phyloP scores from a whole-genome alignment of 2,797 vertebrate species.

The Sebastes steindachneri region DNA sequence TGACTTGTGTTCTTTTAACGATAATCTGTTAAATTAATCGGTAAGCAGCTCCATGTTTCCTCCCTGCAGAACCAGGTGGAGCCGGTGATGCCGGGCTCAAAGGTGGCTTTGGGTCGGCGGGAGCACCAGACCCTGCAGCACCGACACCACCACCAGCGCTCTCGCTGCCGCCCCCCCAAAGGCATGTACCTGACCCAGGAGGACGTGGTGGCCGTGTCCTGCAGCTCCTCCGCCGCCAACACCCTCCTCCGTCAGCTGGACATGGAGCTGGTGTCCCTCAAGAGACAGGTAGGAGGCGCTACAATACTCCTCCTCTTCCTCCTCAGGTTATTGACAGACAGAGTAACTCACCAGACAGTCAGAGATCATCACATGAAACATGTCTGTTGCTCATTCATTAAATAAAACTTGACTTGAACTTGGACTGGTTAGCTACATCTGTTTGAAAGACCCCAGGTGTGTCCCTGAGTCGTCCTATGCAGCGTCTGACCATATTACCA shows the following conservation, averaged over 20 bases:
- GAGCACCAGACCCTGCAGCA: conserved; percentile 96
- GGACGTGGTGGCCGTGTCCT: conserved; percentile 96
- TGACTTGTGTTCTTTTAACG: not conserved
- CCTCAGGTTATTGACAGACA: too few relatives aligned
- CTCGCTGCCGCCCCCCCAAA: conserved; percentile 96
- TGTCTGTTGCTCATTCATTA: not conserved
- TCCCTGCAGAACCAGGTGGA: conserved; percentile 80
- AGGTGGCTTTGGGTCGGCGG: conserved; percentile 91
- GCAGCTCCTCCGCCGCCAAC: conserved; percentile 93
- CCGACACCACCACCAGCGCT: conserved; percentile 92
- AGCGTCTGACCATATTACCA: not conserved
- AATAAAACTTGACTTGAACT: not conserved
- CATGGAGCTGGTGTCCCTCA: conserved; percentile 97
- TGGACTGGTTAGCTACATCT: not conserved
- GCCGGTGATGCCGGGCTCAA: conserved; percentile 85
- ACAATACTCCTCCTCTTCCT: not conserved
- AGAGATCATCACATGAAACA: not conserved
- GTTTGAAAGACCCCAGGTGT: not conserved
- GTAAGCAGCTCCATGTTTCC: not conserved
- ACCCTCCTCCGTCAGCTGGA: conserved; percentile 96
- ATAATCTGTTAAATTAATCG: not conserved
- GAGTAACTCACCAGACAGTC: not conserved
- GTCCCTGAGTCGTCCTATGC: not conserved
- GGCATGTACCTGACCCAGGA: conserved; percentile 99
- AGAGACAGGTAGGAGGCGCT: conserved; percentile 89